Base-by-base conservation (phyloP, 2,797 vertebrate species). In the Pseudochirops corinnae region DNA sequence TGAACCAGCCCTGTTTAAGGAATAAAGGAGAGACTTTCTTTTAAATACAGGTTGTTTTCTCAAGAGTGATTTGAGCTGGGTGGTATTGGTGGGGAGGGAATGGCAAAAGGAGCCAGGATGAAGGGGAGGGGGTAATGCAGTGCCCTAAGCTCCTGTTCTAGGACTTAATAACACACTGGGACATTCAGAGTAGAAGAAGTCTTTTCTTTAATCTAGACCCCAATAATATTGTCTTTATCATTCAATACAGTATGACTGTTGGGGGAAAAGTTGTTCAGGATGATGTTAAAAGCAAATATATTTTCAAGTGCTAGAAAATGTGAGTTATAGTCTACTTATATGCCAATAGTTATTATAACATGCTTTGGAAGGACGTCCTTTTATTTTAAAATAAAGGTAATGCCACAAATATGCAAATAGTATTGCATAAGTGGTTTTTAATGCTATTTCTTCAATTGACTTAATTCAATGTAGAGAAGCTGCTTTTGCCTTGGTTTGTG, bases 1-100 rank as follows among this genome's bases (percentile, higher is more conserved):
- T 99, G 98, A 99, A 99, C 99, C 99, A 99, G 98, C 99, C 99
- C 99, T 99, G 98, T 95, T 97, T 97, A 98, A 90, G 95, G 97
- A 98, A 98, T 97, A 98, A 95, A 98, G 95, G 55, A 98, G 94
- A 99, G 97, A 98, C 98, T 98, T 98, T 94, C 98, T 98, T 98
- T 99, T 98, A 99, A 98, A 98, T 98, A 98, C 94, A 97, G 95
- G 97, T 96, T 97, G 97, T 98, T 98, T 96, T 52, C 57, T 82
- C 96, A 96, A 96, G 95, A 87, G 91, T 56, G 97, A 96, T 96
- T 97, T 97, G 96, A 94, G 52, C 82, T 94, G 98, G 96, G 97
- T 95, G 56, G 50, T 24, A 56, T 1, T 91, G 53, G 6, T 92
- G 50, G 90, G 93, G 56, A 87, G 53, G 93, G 21, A 46, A 46